Evolutionary conservation across 2,888 invertebrate species (phyloP).

Genomic region (Latrodectus elegans): DNA sequence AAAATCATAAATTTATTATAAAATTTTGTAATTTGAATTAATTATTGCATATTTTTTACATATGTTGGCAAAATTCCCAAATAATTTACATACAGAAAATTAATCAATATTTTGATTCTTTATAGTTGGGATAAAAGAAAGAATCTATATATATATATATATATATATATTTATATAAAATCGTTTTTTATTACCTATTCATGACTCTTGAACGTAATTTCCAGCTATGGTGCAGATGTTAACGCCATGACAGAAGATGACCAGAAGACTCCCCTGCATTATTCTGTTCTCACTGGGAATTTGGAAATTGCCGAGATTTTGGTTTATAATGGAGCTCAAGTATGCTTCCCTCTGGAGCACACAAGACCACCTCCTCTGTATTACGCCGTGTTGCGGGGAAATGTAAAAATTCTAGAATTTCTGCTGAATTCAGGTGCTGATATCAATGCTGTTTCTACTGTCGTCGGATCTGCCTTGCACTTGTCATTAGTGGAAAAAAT

Average conservation of each 20-base stretch:
- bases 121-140: no score
- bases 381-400: conserved; percentile 87
- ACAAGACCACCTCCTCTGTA: conserved; percentile 87
- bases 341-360: conserved; percentile 79
- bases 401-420: conserved; percentile 81
- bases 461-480: conserved; percentile 87
- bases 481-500: conserved; percentile 80
- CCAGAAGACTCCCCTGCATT: conserved; percentile 88
- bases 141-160: no score
- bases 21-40: no score
- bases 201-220: not conserved
- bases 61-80: no score
- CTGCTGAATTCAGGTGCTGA: conserved; percentile 80
- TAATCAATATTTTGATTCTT: no score
- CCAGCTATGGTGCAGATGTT: conserved; percentile 86
- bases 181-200: no score
- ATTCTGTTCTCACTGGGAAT: conserved; percentile 87
- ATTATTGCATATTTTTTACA: no score
- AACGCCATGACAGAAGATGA: conserved; percentile 90
- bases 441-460: conserved; percentile 87
- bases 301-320: conserved; percentile 83
- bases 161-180: no score
- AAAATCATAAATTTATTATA: no score
- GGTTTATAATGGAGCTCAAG: conserved; percentile 86
- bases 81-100: no score